Evolutionary conservation across 2,888 invertebrate species (phyloP), one percentile per base, ranked within the genome.

Genomic region (Eristalinus aeneus): DNA sequence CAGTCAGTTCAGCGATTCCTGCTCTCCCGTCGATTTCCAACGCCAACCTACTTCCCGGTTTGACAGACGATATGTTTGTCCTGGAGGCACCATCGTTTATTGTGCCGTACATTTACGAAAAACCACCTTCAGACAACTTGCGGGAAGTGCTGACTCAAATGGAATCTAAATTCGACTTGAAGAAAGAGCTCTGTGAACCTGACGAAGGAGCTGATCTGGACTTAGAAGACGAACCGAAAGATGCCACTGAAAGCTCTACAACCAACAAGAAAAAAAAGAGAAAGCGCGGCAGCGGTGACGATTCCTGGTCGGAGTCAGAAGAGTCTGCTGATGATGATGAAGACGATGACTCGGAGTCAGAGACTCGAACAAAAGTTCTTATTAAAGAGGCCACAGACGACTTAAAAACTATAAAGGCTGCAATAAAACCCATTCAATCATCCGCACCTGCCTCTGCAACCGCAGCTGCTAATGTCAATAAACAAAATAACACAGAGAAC

Each of bases 81-180:
- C 96, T 98, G 10, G 97, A 98, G 92, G 97, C 97, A 32, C 97
- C 98, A 6, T 97, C 97, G 23, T 97, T 98, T 91, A 97, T 98
- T 90, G 97, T 98, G 89, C 98, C 98, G 63, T 98, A 98, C 91
- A 97, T 98, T 23, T 97, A 97, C 92, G 97, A 98, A 91, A 97
- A 97, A 91, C 97, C 97, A 10, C 97, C 97, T 0, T 92, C 96
- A 5, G 95, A 96, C 89, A 96, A 96, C 77, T 94, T 97, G 87
- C 96, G 95, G 90, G 95, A 96, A 88, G 96, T 96, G 91, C 94
- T 97, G 34, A 93, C 93, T 39, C 94, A 94, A 89, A 93, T 96
- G 86, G 95, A 94, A 46, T 94, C 94, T 87, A 94, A 95, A 89
- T 93, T 96, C 58, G 88, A 89, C 34, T 85, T 92, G 6, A 90